Evolutionary conservation across 2,888 invertebrate genomes (phyloP).

Genomic region (Chrysomela aeneicollis): DNA sequence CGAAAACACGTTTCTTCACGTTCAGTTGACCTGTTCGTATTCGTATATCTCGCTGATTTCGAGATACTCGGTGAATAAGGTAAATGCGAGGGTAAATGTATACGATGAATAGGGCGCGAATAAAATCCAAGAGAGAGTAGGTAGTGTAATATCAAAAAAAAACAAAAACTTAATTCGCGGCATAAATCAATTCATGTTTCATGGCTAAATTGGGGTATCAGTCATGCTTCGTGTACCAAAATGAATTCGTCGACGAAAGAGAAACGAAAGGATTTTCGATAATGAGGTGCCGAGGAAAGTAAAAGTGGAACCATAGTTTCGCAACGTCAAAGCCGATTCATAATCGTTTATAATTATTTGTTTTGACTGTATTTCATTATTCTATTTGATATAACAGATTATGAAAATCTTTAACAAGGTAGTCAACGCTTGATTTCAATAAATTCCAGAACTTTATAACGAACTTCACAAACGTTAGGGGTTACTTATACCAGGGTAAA

Average conservation of each 20-base stretch:
- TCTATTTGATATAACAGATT: neutral
- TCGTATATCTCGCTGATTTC: too few species aligned
- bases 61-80: too few species aligned
- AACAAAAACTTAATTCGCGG: neutral
- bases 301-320: neutral
- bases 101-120: too few species aligned
- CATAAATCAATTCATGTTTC: neutral
- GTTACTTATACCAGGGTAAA: too few species aligned
- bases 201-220: neutral
- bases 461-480: too few species aligned
- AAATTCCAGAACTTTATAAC: too few species aligned
- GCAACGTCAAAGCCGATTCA: neutral
- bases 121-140: neutral
- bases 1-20: too few species aligned
- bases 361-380: neutral
- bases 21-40: too few species aligned
- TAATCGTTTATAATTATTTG: neutral
- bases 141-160: neutral
- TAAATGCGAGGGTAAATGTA: too few species aligned
- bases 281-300: conserved; percentile 1
- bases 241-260: neutral
- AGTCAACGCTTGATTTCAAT: too few species aligned
- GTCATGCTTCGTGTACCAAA: neutral
- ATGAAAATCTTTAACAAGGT: too few species aligned
- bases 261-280: conserved; percentile 3